Percentiles rank a stretch among this genome's conserved stretches.
Conservation (phyloP, 2,888 invertebrate genomes). For the Opisthograptis luteolata region DNA sequence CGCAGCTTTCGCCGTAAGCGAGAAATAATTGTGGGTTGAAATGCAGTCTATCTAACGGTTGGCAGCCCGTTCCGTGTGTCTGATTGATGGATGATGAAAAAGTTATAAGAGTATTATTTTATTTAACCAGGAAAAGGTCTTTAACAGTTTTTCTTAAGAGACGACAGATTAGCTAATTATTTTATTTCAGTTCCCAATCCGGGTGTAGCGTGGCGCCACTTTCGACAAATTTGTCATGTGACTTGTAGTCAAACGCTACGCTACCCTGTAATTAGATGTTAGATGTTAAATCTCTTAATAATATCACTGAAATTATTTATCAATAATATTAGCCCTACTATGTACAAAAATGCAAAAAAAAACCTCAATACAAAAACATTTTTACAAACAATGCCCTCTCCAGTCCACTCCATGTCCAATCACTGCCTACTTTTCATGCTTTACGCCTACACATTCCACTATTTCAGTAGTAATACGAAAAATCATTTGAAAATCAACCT, state of each 20-base stretch:
- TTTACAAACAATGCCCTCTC: conserved; percentile 68
- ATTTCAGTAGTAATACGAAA: conserved; percentile 73
- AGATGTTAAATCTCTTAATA: too few species aligned
- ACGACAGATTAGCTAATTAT: too few species aligned
- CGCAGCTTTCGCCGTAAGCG: conserved; percentile 25
- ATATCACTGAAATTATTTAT: neutral
- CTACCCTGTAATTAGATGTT: too few species aligned
- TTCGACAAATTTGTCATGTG: too few species aligned
- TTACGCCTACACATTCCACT: conserved; percentile 80
- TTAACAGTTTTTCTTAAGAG: too few species aligned
- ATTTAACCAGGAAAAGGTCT: neutral
- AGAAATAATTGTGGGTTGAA: conserved; percentile 31
- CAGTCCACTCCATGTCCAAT: conserved; percentile 66
- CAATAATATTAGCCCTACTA: too few species aligned
- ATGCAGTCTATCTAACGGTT: conserved; percentile 14
- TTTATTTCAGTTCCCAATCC: too few species aligned
- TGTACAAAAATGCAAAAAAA: neutral
- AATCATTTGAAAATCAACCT: conserved; percentile 61
- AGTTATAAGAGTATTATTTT: conserved; percentile 4
- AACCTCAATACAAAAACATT: conserved; percentile 21
- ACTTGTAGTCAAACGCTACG: too few species aligned
- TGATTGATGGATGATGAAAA: conserved; percentile 14
- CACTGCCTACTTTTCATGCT: conserved; percentile 83
- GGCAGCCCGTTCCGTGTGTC: neutral
- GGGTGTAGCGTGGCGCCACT: too few species aligned